phyloP scores from a whole-genome alignment of 1,140 invertebrate species.

The Thereuonema tuberculata region DNA sequence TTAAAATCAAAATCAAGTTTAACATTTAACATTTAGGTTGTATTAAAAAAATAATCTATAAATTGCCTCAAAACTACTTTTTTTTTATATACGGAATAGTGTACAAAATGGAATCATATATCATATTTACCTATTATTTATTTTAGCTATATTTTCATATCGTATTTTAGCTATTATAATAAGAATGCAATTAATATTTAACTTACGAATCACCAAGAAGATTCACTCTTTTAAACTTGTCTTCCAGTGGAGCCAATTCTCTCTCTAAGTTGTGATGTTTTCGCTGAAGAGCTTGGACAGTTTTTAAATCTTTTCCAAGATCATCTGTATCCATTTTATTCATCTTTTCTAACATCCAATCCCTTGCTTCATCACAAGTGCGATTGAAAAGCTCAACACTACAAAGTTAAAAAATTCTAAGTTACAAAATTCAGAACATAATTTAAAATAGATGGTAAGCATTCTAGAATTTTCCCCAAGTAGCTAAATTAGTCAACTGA shows the following conservation, averaged over 20 bases:
- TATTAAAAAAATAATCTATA: too few relatives aligned
- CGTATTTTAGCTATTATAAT: too few relatives aligned
- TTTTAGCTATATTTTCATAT: too few relatives aligned
- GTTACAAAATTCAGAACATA: not conserved
- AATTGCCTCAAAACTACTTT: too few relatives aligned
- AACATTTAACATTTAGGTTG: too few relatives aligned
- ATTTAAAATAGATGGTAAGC: constrained; percentile 4
- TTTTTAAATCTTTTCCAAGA: constrained; percentile 70
- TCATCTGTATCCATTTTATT: constrained; percentile 51
- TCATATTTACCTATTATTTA: too few relatives aligned
- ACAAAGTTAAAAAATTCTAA: constrained; percentile 8
- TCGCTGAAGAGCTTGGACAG: constrained; percentile 75
- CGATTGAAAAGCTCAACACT: constrained; percentile 89
- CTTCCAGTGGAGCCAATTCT: constrained; percentile 75
- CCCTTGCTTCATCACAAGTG: constrained; percentile 79
- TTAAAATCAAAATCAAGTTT: too few relatives aligned
- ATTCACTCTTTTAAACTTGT: constrained; percentile 70
- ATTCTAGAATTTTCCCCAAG: too few relatives aligned
- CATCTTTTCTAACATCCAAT: constrained; percentile 92
- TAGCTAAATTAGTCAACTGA: too few relatives aligned
- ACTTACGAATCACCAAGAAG: constrained; percentile 60
- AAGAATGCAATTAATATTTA: too few relatives aligned
- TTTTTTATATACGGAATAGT: too few relatives aligned
- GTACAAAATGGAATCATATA: too few relatives aligned
- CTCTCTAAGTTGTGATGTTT: constrained; percentile 73